Base-by-base conservation (phyloP, 2,113 vertebrate species). In the Pandion haliaetus region DNA sequence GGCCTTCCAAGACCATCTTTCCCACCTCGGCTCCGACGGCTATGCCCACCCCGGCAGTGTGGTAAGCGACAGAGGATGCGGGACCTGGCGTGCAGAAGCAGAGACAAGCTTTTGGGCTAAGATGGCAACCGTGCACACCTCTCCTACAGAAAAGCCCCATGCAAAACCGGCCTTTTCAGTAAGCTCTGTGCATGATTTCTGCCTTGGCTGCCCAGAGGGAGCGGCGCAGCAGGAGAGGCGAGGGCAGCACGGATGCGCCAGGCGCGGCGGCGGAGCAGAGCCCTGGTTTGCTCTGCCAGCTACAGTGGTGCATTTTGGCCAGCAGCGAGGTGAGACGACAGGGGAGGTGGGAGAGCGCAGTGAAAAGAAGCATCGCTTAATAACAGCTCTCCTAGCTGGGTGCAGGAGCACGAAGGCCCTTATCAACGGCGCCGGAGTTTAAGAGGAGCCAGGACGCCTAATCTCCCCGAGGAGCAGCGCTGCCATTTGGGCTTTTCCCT, bases 1-100 rank as follows among this genome's bases (percentile, higher is more conserved):
- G 95, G 96, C 96, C 96, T 96, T 95, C 96, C 96, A 96, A 96
- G 77, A 96, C 96, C 93, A 1, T 82, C 83, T 95, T 95, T 96
- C 87, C 76, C 84, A 77, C 40, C 55, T 93, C 45, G 2, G 72
- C 76, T 95, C 85, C 2, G 1, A 8, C 2, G 1, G 66, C 74
- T 6, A 14, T 89, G 82, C 74, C 74, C 88, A 42, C 83, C 76
- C 86, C 3, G 7, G 77, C 9, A 9, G 23, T 0, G 3, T 6
- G 8, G 32, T 3, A 12, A 84, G 69, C 0, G 5, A 52, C 84
- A 54, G 21, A 81, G 90, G 73, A 61, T 1, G 4, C 10, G 61
- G 31, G 17, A 21, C 44, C 6, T 24, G 8, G 52, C 0, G 7
- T 20, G 49, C 49, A 38, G 62, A 32, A 42, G 71, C 71, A 54